Percentiles rank a stretch among this genome's conserved stretches.
Conservation (phyloP, 2,797 vertebrate species). For the Helicolenus hilgendorfi region DNA sequence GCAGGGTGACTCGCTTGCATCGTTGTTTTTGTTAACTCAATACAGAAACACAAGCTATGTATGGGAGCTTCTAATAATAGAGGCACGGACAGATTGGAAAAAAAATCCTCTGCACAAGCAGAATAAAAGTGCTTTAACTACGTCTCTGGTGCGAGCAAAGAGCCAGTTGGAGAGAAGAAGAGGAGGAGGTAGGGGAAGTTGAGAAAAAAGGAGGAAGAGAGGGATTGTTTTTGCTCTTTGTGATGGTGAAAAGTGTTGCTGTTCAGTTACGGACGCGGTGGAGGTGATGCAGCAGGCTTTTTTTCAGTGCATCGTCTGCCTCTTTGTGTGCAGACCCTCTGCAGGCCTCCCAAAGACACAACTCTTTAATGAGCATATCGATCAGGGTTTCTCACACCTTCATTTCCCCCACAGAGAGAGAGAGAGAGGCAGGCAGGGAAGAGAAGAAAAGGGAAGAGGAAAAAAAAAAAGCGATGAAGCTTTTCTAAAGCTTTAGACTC, state of each 20-base stretch:
- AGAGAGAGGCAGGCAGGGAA: not conserved
- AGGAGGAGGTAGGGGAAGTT: constrained; percentile 38
- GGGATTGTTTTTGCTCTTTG: constrained; percentile 46
- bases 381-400: constrained; percentile 84
- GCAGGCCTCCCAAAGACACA: constrained; percentile 76
- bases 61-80: constrained; percentile 80
- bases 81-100: constrained; percentile 74
- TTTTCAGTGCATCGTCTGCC: not conserved
- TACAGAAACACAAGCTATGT: constrained; percentile 71
- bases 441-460: constrained; percentile 43
- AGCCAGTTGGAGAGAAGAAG: constrained; percentile 31
- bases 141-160: constrained; percentile 49
- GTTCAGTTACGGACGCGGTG: constrained; percentile 21
- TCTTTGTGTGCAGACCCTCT: constrained; percentile 67
- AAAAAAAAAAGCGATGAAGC: constrained; percentile 61
- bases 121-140: constrained; percentile 61
- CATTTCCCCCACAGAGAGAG: constrained; percentile 69
- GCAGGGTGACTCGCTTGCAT: constrained; percentile 69
- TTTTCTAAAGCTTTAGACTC: constrained; percentile 84
- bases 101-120: constrained; percentile 69
- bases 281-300: constrained; percentile 10
- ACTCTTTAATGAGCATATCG: constrained; percentile 84
- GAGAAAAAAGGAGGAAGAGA: not conserved
- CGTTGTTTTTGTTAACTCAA: constrained; percentile 75
- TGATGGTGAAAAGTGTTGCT: constrained; percentile 40